Evolutionary conservation across 1,140 invertebrate species (phyloP).

Genomic region (Rhagoletis zephyria): DNA sequence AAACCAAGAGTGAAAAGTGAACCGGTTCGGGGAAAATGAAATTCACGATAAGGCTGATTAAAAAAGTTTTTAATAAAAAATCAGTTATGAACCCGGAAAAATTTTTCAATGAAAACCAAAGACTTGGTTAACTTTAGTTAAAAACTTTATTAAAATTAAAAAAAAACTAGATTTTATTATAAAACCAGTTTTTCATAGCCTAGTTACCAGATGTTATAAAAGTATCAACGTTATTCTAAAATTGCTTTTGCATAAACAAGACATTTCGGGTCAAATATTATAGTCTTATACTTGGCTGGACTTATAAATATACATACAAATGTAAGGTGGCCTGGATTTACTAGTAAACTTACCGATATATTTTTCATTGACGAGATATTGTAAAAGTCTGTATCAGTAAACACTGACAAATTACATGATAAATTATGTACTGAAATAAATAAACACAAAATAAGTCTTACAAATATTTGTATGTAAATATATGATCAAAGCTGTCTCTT

Average conservation of each 20-base stretch:
- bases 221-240: not conserved
- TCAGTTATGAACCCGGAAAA: too few species aligned
- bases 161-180: too few species aligned
- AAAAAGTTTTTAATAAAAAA: too few species aligned
- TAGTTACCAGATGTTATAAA: not conserved
- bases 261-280: not conserved
- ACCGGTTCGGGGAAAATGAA: too few species aligned
- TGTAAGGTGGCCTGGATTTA: slow-evolving; percentile 28
- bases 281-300: too few species aligned
- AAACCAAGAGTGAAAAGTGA: too few species aligned
- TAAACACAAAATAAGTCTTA: slow-evolving; percentile 39
- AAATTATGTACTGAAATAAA: not conserved
- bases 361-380: slow-evolving; percentile 10
- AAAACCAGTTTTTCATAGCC: not conserved
- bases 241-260: not conserved
- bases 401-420: slow-evolving; percentile 4
- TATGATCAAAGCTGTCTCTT: not conserved
- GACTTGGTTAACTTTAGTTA: too few species aligned
- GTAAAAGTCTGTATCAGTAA: not conserved
- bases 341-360: not conserved
- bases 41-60: too few species aligned
- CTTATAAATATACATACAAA: not conserved
- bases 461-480: not conserved
- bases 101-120: too few species aligned
- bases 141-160: too few species aligned